These are phyloP conservation scores for Trachymyrmex cornetzi DNA, from an alignment of 1,140 invertebrate species.

Conservation along the genomic window DNA sequence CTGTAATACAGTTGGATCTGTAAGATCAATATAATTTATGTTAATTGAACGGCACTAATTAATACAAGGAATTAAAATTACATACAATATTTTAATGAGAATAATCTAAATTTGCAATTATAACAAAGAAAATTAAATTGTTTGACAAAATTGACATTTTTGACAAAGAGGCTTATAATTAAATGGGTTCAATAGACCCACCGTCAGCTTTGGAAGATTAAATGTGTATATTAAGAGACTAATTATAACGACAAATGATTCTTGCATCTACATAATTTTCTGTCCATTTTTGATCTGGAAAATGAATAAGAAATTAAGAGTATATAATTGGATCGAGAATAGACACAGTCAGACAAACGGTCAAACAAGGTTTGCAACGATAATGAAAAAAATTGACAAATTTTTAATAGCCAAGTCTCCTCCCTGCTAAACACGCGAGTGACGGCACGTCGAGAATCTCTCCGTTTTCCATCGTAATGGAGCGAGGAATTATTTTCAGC, in stretches of 20 bases:
- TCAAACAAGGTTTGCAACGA: neutral
- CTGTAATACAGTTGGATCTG: too few species aligned
- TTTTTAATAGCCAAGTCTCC: neutral
- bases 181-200: too few species aligned
- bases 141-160: too few species aligned
- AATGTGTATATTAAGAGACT: neutral
- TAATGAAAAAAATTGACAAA: neutral
- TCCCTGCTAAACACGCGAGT: neutral
- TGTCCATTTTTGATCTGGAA: neutral
- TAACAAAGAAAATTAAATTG: too few species aligned
- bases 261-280: neutral
- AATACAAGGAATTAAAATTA: too few species aligned
- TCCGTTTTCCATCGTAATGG: slow-evolving; percentile 40
- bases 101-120: too few species aligned
- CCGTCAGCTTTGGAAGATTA: neutral
- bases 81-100: too few species aligned
- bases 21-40: too few species aligned
- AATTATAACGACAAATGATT: neutral
- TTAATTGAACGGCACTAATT: too few species aligned
- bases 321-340: neutral
- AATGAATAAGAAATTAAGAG: neutral
- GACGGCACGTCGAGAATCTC: slow-evolving; percentile 29
- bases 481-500: slow-evolving; percentile 50
- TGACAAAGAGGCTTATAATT: too few species aligned
- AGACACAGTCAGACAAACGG: neutral